Evolutionary conservation across 1,140 invertebrate genomes (phyloP).

Genomic region (Conopomorpha cramerella): DNA sequence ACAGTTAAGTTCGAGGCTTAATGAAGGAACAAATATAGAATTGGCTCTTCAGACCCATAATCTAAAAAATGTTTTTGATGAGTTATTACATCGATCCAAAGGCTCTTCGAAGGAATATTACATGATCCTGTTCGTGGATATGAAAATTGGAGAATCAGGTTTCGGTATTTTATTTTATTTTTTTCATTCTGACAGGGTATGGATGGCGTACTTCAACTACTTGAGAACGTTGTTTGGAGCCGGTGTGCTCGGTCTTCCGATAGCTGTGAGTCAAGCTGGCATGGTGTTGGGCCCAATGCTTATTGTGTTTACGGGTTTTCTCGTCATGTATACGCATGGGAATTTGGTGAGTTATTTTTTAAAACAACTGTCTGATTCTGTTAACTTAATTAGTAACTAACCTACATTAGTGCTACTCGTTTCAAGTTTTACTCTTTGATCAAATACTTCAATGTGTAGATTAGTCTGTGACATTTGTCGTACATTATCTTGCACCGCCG

Average conservation of each 20-base stretch:
- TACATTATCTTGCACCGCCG: too few species aligned
- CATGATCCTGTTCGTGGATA: too few species aligned
- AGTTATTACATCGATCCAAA: too few species aligned
- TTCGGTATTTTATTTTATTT: too few species aligned
- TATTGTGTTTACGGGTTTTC: slow-evolving; percentile 11
- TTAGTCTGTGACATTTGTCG: too few species aligned
- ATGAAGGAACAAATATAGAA: too few species aligned
- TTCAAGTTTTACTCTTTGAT: not conserved
- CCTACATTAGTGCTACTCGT: not conserved
- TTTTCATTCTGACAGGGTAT: slow-evolving; percentile 18
- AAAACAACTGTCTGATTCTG: not conserved
- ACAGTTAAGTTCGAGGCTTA: too few species aligned
- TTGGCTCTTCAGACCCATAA: too few species aligned
- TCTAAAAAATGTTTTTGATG: too few species aligned
- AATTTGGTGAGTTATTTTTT: slow-evolving; percentile 21
- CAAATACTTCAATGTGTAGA: not conserved
- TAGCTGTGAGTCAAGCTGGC: slow-evolving; percentile 32
- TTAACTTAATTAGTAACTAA: not conserved
- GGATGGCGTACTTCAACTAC: slow-evolving; percentile 33
- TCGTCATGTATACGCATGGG: slow-evolving; percentile 22
- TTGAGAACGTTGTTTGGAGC: slow-evolving; percentile 20
- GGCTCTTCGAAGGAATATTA: too few species aligned
- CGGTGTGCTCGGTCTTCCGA: slow-evolving; percentile 24
- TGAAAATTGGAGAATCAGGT: too few species aligned
- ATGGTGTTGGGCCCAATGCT: slow-evolving; percentile 26